Evolutionary conservation across 2,888 invertebrate species (phyloP), one percentile per base, ranked within the genome.

Genomic region (Microplitis deprimator): DNA sequence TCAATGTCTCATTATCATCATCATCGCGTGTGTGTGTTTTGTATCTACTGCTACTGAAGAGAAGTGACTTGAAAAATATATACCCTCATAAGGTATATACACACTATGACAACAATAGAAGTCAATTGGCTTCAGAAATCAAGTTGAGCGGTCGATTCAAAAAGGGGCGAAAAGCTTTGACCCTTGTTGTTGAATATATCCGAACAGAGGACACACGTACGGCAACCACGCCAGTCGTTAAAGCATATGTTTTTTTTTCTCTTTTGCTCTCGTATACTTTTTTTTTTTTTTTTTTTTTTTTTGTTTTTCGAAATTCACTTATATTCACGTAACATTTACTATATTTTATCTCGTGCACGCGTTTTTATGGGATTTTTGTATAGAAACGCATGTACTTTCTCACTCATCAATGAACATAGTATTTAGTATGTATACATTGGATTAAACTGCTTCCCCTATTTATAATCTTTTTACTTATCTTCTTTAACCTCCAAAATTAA

Each of bases 91-190:
- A 50, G 50, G 50, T 13, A 13, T 84, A 78, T 83, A 84, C 82
- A 68, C 71, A 81, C 80, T 81, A 82, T 76, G 73, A 77, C 79
- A 81, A 87, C 87, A 87, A 87, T 87, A 79, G 83, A 79, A 85
- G 86, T 87, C 87, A 87, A 87, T 87, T 86, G 87, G 82, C 80
- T 78, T 81, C 79, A 79, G 77, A 77, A 72, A 70, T 64, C 38
- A 73, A 74, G 74, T 70, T 70, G 71, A 38, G 71, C 71, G 16
- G 71, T 62, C n/a, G 39, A 67, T 17, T 73, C 59, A 67, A 39
- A 61, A 67, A 68, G 61, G 68, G 68, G 60, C 38, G 50, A 29
- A 41, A 74, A 62, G 16, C 39, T 38, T 10, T 39, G 62, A 39
- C 77, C 77, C 74, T 77, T 20, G 68, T 75, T 50, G 10, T 50